Evolutionary conservation across 1,140 invertebrate genomes (phyloP), one percentile per base, ranked within the genome.

Genomic region (Cherax quadricarinatus): DNA sequence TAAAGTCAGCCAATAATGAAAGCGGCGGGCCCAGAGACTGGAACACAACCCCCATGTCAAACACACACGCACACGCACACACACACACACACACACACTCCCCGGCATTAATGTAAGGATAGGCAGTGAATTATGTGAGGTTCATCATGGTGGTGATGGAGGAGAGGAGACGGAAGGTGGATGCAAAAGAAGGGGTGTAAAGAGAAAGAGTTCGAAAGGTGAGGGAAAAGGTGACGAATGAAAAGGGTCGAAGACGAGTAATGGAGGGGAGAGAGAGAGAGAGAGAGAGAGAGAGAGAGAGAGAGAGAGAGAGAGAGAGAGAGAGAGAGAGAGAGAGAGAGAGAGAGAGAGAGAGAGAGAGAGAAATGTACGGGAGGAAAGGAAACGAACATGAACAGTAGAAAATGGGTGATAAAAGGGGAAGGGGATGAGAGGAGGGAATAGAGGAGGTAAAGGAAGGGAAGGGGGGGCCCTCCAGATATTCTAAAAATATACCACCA

Each of bases 311-410:
- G 78, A 30, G 24, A 79, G 78, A 30, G 24, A 79, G 78, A 79
- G 78, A 30, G 78, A 78, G 73, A 78, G 73, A 78, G 78, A 30
- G 4, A 88, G 79, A 88, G 30, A 53, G 86, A 62, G 21, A 18
- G 57, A 4, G n/a, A 53, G 24, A 89, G 57, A 12, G 10, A 24
- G 78, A 79, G 4, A 14, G 78, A 4, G 78, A 30, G 14, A 79
- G 78, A 4, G 78, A 30, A n/a, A n/a, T n/a, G n/a, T 6, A 78
- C 10, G 73, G 14, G 4, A n/a, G 78, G 78, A 18, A 18, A 49
- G 78, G 30, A 10, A 18, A 6, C 4, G n/a, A 49, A 24, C 4
- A 30, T 0, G 78, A 79, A 18, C 12, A 24, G 78, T 21, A 79
- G 48, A 24, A n/a, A 30, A 18, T 12, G 24, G 78, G 30, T 7